Percentiles rank a stretch among this genome's conserved stretches.
Evolutionary conservation across 2,797 vertebrate species (phyloP).

Genomic region (Sciurus vulgaris): DNA sequence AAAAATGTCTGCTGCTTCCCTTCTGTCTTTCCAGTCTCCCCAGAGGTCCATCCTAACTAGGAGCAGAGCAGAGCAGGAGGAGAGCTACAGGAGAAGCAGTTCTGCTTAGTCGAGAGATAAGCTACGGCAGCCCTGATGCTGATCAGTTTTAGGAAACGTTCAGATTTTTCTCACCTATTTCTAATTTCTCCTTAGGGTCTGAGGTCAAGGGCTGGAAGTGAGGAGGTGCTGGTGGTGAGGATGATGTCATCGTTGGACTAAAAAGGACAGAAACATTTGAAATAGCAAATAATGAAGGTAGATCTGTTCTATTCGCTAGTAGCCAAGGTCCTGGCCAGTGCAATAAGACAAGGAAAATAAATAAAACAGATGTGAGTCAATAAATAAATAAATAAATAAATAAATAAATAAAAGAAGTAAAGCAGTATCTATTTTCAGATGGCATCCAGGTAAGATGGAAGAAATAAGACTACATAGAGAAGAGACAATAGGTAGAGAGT

Average conservation of each 20-base stretch:
- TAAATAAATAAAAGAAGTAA: not conserved
- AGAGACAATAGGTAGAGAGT: too few species aligned
- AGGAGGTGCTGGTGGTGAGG: not conserved
- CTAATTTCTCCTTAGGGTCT: not conserved
- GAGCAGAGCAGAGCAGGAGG: too few species aligned
- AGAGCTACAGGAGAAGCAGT: not conserved
- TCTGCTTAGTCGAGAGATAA: not conserved
- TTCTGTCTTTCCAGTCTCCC: not conserved
- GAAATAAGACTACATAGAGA: too few species aligned
- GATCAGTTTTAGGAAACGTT: not conserved
- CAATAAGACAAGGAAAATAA: not conserved
- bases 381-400: too few species aligned
- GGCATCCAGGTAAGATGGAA: too few species aligned
- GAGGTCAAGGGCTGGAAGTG: not conserved
- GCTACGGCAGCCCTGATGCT: accelerated
- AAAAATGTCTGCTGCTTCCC: not conserved
- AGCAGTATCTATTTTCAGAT: not conserved
- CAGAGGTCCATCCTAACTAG: not conserved
- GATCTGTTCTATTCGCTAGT: not conserved
- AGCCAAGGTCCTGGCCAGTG: not conserved
- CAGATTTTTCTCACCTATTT: not conserved
- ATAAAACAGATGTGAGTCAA: not conserved
- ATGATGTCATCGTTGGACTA: not conserved
- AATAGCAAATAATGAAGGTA: too few species aligned
- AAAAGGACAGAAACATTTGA: not conserved